phyloP scores from a whole-genome alignment of 1,140 invertebrate species.

The Drosophila kikkawai region DNA sequence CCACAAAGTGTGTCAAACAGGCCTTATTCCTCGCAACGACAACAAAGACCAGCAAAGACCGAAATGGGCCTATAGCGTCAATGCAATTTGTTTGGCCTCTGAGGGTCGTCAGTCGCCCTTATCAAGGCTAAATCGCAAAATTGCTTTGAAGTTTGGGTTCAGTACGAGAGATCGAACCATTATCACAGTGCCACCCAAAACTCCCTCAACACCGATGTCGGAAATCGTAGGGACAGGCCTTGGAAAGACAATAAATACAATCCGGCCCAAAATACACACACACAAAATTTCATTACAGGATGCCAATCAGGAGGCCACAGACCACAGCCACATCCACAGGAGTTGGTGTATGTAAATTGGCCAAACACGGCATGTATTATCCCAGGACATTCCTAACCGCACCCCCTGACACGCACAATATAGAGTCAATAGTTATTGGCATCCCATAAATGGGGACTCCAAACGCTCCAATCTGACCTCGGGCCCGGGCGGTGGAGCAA shows the following conservation, averaged over 20 bases:
- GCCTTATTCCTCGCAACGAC: neutral
- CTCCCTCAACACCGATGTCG: conserved; percentile 14
- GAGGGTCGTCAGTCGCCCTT: conserved; percentile 7
- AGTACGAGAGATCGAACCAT: conserved; percentile 1
- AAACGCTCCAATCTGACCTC: conserved; percentile 40
- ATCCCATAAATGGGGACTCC: conserved; percentile 68
- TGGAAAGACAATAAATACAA: conserved; percentile 47
- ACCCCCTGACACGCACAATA: conserved; percentile 5
- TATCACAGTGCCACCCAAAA: conserved; percentile 3
- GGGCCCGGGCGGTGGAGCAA: neutral
- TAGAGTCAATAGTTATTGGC: conserved; percentile 65
- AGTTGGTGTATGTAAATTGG: conserved; percentile 57
- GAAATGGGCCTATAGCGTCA: neutral
- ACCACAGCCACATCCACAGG: conserved; percentile 25
- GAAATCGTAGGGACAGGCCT: conserved; percentile 17
- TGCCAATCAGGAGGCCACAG: conserved; percentile 43
- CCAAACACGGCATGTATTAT: conserved; percentile 51
- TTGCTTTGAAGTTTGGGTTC: conserved; percentile 31
- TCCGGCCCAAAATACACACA: conserved; percentile 30
- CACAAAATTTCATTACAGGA: conserved; percentile 64
- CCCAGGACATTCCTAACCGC: conserved; percentile 6
- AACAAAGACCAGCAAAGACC: neutral
- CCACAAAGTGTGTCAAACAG: conserved; percentile 4
- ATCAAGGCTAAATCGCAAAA: conserved; percentile 21
- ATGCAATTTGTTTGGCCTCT: conserved; percentile 22